Percentiles rank a stretch among this genome's conserved stretches.
These are phyloP conservation scores for Saguinus midas DNA, from an alignment of 2,113 vertebrate species.

Conservation along the genomic window DNA sequence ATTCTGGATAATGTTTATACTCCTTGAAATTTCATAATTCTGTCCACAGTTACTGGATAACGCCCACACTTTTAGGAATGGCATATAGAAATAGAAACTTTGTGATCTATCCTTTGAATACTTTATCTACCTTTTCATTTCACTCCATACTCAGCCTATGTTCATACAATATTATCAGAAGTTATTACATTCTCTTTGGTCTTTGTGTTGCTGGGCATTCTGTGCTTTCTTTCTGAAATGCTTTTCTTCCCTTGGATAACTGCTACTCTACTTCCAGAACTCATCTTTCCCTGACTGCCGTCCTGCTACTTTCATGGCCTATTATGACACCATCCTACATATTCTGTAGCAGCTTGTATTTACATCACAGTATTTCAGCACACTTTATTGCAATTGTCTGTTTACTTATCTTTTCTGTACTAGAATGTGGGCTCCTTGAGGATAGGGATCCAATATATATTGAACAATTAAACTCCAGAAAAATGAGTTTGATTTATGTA, in stretches of 20 bases:
- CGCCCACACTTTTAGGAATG: not conserved
- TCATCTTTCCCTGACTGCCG: not conserved
- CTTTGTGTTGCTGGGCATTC: not conserved
- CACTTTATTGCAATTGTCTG: not conserved
- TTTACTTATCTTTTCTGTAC: slow-evolving; percentile 2
- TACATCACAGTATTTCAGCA: not conserved
- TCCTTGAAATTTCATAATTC: not conserved
- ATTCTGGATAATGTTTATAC: not conserved
- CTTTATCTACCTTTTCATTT: not conserved
- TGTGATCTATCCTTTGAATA: not conserved
- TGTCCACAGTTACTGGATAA: not conserved
- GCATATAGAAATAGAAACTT: not conserved
- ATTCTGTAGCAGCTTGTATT: not conserved
- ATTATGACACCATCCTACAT: not conserved
- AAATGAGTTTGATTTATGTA: slow-evolving; percentile 31
- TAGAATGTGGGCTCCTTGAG: not conserved
- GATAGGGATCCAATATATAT: not conserved
- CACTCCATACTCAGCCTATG: not conserved
- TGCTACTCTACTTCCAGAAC: slow-evolving; percentile 9
- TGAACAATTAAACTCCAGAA: not conserved
- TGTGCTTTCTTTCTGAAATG: slow-evolving; percentile 20
- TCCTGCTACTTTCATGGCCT: not conserved
- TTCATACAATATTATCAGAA: not conserved
- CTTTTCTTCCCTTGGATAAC: not conserved
- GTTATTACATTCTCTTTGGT: not conserved